These are phyloP conservation scores for Doryteuthis pealeii DNA, from an alignment of 1,140 invertebrate genomes.

Conservation along the genomic window DNA sequence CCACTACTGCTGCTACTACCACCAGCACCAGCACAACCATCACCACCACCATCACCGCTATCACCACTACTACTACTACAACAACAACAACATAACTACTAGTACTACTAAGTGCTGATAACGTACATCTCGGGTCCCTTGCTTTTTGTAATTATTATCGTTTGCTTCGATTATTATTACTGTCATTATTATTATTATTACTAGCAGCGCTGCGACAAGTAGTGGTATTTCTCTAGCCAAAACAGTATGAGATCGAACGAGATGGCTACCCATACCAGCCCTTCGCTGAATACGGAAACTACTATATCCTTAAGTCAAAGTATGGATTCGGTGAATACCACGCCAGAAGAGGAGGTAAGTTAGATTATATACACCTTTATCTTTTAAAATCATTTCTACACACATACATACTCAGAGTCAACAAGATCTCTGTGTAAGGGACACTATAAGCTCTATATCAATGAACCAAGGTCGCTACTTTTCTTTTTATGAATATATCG, in stretches of 20 bases:
- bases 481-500: no score
- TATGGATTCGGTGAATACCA: conserved; percentile 45
- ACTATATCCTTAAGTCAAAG: conserved; percentile 41
- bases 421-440: no score
- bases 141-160: conserved; percentile 3
- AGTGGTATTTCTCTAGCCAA: neutral
- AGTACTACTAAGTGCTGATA: no score
- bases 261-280: conserved; percentile 27
- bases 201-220: neutral
- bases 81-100: no score
- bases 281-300: conserved; percentile 37
- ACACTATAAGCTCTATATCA: no score
- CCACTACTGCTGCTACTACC: neutral
- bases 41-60: no score
- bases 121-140: neutral
- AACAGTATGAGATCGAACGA: conserved; percentile 30
- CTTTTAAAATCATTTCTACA: no score
- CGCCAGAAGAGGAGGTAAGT: conserved; percentile 44
- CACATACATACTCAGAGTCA: no score
- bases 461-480: no score
- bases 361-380: neutral
- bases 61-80: neutral
- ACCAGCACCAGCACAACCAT: neutral
- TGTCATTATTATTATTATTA: neutral
- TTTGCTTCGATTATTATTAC: neutral